These are phyloP conservation scores for Himalopsyche anomala DNA, from an alignment of 2,888 invertebrate species.

Conservation along the genomic window DNA sequence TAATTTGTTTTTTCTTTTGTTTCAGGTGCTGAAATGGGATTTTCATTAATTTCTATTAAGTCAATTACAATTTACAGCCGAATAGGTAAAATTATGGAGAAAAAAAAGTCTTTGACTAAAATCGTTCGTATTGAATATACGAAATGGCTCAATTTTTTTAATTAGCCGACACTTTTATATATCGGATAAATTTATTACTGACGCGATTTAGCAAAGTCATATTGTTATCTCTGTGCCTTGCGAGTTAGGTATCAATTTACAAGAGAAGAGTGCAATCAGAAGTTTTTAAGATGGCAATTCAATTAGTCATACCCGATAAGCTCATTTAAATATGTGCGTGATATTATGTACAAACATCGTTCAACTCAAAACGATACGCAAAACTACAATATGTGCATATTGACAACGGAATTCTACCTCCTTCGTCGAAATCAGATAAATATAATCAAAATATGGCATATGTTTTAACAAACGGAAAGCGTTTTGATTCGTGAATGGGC, in stretches of 20 bases:
- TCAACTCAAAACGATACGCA: no score
- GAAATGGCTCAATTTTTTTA: constrained; percentile 35
- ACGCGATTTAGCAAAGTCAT: constrained; percentile 32
- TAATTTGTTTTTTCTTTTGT: constrained; percentile 58
- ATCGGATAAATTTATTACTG: constrained; percentile 27
- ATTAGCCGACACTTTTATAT: constrained; percentile 1
- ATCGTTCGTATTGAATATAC: constrained; percentile 28
- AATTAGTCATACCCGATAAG: no score
- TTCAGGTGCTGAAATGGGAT: constrained; percentile 55
- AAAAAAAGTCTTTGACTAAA: constrained; percentile 10
- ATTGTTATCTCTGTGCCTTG: constrained; percentile 5
- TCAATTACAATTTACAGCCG: constrained; percentile 39
- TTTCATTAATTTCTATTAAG: constrained; percentile 36
- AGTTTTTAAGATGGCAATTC: no score
- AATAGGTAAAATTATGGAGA: constrained; percentile 16
- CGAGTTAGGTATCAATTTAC: background rate
- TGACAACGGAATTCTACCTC: no score
- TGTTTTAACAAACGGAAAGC: no score
- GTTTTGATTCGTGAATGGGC: no score
- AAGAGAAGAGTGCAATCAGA: constrained; percentile 32
- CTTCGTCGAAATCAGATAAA: no score
- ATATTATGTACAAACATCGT: no score
- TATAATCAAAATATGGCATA: no score
- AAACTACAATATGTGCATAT: no score
- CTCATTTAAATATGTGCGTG: no score